Base-by-base conservation (phyloP, 2,797 vertebrate species). In the Sparidentex hasta region DNA sequence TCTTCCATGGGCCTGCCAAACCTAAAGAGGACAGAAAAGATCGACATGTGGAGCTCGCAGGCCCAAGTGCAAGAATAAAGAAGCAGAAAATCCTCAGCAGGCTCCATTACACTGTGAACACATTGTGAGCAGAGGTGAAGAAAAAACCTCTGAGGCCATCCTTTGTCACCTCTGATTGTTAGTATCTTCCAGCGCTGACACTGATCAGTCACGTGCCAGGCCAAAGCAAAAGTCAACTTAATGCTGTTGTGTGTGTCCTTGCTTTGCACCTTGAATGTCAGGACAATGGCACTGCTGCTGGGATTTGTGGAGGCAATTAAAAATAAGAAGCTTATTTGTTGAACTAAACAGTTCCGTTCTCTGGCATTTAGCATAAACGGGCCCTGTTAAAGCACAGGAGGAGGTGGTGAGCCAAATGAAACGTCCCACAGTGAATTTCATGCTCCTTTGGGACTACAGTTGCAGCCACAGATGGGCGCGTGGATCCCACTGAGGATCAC, bases 281-380 rank as follows among this genome's bases (percentile, higher is more conserved):
- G 48, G 52, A 70, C 48, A 58, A 61, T 13, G 16, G 21, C 25
- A 2, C 33, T 11, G 65, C 69, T 52, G 51, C 69, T 57, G 55
- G 62, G 58, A 71, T 82, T 81, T 81, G 23, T 50, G 43, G 20
- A 84, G 29, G 51, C 75, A 87, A 83, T 90, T 90, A 83, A 78
- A 86, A 84, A 80, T 82, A 76, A 86, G 82, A 65, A 72, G 83
- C 79, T 78, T 86, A 86, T 83, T 78, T 76, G 72, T 73, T 38
- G 59, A 68, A 72, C 33, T 71, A 51, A 80, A 79, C 51, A 61
- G 41, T 71, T 27, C 27, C 18, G 1, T 78, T 67, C 57, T 59
- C 11, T 57, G 56, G 50, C 70, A 21, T 82, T 81, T 56, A 56
- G 64, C 51, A 61, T 51, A 56, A 79, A 74, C 18, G 7, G 61